A percentile compares a stretch with the other conserved stretches of the same genome.
Evolutionary conservation across 2,888 invertebrate genomes (phyloP).

Genomic region (Scaptodrosophila latifasciaeformis): DNA sequence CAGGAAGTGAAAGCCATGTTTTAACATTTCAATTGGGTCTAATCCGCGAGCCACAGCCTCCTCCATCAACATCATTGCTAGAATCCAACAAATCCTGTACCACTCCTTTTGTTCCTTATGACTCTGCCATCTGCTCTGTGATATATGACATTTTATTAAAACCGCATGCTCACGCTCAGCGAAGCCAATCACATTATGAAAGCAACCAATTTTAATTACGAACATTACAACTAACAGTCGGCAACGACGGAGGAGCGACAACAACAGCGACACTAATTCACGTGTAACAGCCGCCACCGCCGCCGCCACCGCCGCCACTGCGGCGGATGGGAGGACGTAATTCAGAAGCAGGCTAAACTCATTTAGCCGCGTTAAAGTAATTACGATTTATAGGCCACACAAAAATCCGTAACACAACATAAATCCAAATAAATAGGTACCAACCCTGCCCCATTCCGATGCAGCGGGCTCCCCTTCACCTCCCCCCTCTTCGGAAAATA

Average conservation of each 20-base stretch:
- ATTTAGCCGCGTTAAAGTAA: conserved; percentile 66
- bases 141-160: conserved; percentile 52
- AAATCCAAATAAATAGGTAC: conserved; percentile 59
- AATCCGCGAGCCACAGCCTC: no score
- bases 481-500: conserved; percentile 38
- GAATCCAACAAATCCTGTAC: no score
- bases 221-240: conserved; percentile 48
- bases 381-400: conserved; percentile 69
- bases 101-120: conserved; percentile 37
- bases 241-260: conserved; percentile 15
- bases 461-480: no score
- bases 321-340: no score
- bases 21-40: no score
- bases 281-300: no score
- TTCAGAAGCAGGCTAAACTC: conserved; percentile 58
- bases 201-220: conserved; percentile 65
- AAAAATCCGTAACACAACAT: conserved; percentile 67
- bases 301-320: no score
- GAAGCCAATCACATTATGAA: conserved; percentile 64
- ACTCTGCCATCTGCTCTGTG: conserved; percentile 18
- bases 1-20: no score
- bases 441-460: neutral
- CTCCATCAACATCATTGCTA: no score
- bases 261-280: conserved; percentile 24
- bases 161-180: conserved; percentile 20